These are phyloP conservation scores for Dipus sagitta DNA, from an alignment of 2,797 vertebrate species.

Conservation along the genomic window DNA sequence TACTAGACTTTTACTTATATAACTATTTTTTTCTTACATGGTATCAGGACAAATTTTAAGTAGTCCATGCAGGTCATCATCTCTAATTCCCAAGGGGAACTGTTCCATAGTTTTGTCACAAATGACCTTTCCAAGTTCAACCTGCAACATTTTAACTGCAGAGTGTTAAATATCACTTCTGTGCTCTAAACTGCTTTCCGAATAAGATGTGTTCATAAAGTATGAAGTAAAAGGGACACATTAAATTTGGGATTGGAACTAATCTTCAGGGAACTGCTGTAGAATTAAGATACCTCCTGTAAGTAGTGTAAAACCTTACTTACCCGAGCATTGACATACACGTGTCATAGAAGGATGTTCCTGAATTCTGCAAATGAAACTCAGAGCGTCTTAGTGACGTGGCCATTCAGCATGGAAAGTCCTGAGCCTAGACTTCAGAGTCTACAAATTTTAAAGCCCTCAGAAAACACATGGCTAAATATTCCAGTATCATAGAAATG, in stretches of 20 bases:
- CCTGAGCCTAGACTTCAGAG: too few relatives aligned
- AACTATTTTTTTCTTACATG: background rate
- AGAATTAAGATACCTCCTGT: background rate
- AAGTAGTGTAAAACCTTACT: background rate
- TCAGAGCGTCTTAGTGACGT: background rate
- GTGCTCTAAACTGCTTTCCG: background rate
- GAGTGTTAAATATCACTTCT: background rate
- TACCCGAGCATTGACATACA: background rate
- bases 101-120: background rate
- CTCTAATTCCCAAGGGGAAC: background rate
- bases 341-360: background rate
- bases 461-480: background rate
- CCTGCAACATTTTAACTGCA: background rate
- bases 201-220: background rate
- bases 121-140: background rate
- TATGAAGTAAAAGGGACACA: background rate
- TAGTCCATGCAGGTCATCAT: background rate
- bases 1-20: background rate
- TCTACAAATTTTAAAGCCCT: too few relatives aligned
- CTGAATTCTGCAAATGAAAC: constrained; percentile 23
- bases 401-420: background rate
- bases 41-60: background rate
- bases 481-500: background rate
- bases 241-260: background rate
- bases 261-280: background rate